Evolutionary conservation across 2,113 vertebrate genomes (phyloP).

Genomic region (Etheostoma spectabile): DNA sequence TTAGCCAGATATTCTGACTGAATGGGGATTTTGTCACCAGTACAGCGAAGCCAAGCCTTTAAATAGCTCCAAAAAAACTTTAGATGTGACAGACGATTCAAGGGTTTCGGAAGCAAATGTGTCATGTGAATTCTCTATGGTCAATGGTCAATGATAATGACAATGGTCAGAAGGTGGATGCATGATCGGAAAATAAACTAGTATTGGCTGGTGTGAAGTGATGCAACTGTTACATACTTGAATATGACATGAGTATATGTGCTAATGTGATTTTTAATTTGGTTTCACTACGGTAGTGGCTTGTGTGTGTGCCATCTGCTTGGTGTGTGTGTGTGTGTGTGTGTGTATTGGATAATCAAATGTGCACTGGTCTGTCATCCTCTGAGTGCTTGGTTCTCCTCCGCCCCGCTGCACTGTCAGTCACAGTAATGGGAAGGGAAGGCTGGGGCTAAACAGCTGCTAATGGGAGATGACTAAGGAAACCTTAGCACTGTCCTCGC

Average conservation of each 20-base stretch:
- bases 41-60: background rate
- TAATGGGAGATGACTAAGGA: conserved; percentile 75
- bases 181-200: background rate
- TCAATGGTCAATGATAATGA: no score
- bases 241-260: background rate
- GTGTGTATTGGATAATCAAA: conserved; percentile 32
- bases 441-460: conserved; percentile 67
- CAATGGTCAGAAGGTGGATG: background rate
- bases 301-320: conserved; percentile 12
- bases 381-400: conserved; percentile 47
- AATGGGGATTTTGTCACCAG: background rate
- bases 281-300: background rate
- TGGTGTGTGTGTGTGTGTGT: conserved; percentile 19
- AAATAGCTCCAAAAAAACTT: background rate
- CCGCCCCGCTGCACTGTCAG: conserved; percentile 60
- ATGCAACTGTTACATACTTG: background rate
- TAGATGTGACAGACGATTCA: background rate
- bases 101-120: background rate
- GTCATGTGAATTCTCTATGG: background rate
- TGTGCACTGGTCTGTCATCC: conserved; percentile 38
- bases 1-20: background rate
- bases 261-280: background rate
- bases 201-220: background rate
- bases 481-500: conserved; percentile 67
- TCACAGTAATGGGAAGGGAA: conserved; percentile 76